These are phyloP conservation scores for Cyclopterus lumpus DNA, from an alignment of 2,797 vertebrate genomes.

Conservation along the genomic window DNA sequence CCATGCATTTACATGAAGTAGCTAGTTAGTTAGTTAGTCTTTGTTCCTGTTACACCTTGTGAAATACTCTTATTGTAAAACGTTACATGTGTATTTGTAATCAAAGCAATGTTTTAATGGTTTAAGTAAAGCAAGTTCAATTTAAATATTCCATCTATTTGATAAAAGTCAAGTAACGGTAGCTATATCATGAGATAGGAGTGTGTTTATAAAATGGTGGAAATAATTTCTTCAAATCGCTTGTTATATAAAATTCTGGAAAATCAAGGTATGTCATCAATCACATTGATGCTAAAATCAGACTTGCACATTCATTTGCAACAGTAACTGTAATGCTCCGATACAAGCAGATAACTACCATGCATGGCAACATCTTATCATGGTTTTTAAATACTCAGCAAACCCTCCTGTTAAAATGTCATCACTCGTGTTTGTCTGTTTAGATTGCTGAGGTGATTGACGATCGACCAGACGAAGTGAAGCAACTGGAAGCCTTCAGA, in stretches of 20 bases:
- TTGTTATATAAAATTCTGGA: neutral
- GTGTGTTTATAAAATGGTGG: too few species aligned
- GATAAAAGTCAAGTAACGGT: too few species aligned
- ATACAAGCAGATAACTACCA: neutral
- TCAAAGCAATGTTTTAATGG: neutral
- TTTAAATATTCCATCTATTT: too few species aligned
- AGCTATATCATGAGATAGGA: too few species aligned
- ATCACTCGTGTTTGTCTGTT: slow-evolving; percentile 1
- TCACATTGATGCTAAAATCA: neutral
- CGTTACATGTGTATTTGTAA: neutral
- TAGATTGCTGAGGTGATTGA: slow-evolving; percentile 95
- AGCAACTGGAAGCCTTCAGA: slow-evolving; percentile 91
- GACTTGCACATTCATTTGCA: neutral
- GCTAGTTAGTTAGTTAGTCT: neutral
- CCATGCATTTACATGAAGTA: slow-evolving; percentile 8
- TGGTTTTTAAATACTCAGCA: neutral
- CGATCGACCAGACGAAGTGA: slow-evolving; percentile 92
- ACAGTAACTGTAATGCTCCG: neutral
- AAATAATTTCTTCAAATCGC: too few species aligned
- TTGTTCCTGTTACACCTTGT: neutral
- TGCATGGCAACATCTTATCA: neutral
- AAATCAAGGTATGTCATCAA: neutral
- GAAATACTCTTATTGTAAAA: neutral
- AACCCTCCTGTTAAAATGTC: neutral
- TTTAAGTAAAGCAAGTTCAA: too few species aligned